Conservation (phyloP, 2,113 vertebrate genomes). For the Oreochromis aureus region DNA sequence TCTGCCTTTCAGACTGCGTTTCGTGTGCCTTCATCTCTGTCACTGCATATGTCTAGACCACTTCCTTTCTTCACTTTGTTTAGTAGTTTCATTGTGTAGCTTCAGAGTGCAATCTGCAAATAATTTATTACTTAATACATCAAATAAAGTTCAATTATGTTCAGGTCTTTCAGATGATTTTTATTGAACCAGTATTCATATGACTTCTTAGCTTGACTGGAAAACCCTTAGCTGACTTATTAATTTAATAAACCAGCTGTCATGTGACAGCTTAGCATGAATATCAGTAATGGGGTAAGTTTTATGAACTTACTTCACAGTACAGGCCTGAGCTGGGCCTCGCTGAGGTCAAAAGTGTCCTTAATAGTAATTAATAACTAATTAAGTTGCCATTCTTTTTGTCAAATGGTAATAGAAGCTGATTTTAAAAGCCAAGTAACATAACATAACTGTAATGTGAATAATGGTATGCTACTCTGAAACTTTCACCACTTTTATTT, state of each 20-base stretch:
- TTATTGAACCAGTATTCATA: not conserved
- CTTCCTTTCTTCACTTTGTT: too few species aligned
- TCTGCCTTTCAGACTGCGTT: not conserved
- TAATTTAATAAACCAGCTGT: not conserved
- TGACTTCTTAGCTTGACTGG: not conserved
- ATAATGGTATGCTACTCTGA: not conserved
- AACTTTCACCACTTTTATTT: not conserved
- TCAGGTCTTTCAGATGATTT: not conserved
- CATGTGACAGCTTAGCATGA: not conserved
- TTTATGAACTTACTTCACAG: not conserved
- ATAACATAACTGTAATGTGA: not conserved
- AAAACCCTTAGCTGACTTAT: not conserved
- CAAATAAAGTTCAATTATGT: not conserved
- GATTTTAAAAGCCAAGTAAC: not conserved
- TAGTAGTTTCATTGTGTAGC: too few species aligned
- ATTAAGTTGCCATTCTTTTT: not conserved
- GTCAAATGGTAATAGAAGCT: not conserved
- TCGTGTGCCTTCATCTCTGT: too few species aligned
- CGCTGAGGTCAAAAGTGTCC: not conserved
- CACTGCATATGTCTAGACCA: too few species aligned
- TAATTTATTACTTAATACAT: not conserved
- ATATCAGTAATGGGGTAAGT: not conserved
- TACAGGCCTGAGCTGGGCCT: not conserved
- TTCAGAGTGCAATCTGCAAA: too few species aligned
- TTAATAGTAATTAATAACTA: not conserved